Base-by-base conservation (phyloP, 2,797 vertebrate species). In the Sebastes iracundus region DNA sequence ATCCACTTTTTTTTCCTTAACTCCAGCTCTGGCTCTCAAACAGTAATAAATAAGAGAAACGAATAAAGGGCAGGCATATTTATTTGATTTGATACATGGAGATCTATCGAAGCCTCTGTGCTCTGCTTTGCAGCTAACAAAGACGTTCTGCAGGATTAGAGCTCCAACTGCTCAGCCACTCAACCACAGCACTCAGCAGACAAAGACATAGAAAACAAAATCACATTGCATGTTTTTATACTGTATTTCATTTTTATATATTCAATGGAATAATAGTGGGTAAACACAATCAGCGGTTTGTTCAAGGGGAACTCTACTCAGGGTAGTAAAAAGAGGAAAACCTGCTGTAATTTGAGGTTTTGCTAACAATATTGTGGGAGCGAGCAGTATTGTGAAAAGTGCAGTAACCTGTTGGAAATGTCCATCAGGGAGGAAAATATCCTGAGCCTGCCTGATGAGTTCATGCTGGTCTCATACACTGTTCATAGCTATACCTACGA, bases 51-150 rank as follows among this genome's bases (percentile, higher is more conserved):
- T 52, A 75, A 65, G 49, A 72, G 60, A 71, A 66, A 82, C 42
- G 12, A 70, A 87, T 77, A 78, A 87, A 84, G 61, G 42, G 7
- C 38, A n/a, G 42, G 7, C 38, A n/a, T 60, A 69, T 67, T 62
- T 58, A 79, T 84, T 59, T 73, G 58, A 78, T 83, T 83, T 81
- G 62, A 80, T 73, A 42, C 56, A 68, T 75, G 49, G 70, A 77
- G 55, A 77, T 79, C 55, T 62, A 53, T 65, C 14, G 38, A 35
- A 59, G 66, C 61, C 42, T 67, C 32, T 9, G 33, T 25, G 38
- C 58, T 81, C 11, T 55, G 42, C 42, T 49, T 65, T 75, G 52
- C 68, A 35, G 61, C 66, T 77, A 69, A 74, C 52, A 69, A 67
- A 81, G 30, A 80, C 46, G 27, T 16, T 13, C 16, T 71, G 53